Conservation (phyloP, 2,797 vertebrate genomes). For the Poecilia picta region DNA sequence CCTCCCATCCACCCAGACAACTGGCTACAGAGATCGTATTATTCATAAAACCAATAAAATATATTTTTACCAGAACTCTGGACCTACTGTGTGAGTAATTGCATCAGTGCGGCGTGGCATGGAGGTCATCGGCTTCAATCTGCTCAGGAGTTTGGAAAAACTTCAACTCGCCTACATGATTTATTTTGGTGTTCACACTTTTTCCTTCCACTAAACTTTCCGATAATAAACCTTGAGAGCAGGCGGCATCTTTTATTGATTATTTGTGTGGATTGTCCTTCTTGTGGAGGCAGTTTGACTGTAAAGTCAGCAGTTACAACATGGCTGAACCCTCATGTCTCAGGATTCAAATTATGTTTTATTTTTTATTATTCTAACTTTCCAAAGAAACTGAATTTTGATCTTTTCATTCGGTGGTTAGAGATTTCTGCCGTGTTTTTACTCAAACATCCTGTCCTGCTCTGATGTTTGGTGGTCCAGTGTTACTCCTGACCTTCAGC, state of each 20-base stretch:
- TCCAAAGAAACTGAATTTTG: background rate
- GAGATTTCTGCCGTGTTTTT: constrained; percentile 8
- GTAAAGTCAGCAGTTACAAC: background rate
- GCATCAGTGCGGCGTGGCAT: background rate
- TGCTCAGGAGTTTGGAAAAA: background rate
- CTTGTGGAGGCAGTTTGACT: background rate
- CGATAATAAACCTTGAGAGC: background rate
- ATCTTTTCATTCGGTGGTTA: background rate
- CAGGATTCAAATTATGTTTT: background rate
- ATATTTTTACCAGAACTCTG: background rate
- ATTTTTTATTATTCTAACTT: background rate
- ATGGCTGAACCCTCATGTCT: background rate
- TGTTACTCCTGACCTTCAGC: constrained; percentile 26
- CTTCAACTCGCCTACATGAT: background rate
- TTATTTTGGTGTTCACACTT: background rate
- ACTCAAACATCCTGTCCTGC: constrained; percentile 40
- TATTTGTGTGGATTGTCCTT: background rate
- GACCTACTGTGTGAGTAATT: background rate
- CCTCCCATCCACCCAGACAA: background rate
- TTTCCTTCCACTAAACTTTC: constrained; percentile 1
- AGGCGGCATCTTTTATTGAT: too few species aligned
- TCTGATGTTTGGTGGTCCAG: constrained; percentile 6
- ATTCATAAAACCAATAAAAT: background rate
- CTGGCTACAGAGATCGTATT: background rate
- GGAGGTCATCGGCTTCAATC: background rate